Base-by-base conservation (phyloP, 2,113 vertebrate genomes). In the Cyanistes caeruleus region DNA sequence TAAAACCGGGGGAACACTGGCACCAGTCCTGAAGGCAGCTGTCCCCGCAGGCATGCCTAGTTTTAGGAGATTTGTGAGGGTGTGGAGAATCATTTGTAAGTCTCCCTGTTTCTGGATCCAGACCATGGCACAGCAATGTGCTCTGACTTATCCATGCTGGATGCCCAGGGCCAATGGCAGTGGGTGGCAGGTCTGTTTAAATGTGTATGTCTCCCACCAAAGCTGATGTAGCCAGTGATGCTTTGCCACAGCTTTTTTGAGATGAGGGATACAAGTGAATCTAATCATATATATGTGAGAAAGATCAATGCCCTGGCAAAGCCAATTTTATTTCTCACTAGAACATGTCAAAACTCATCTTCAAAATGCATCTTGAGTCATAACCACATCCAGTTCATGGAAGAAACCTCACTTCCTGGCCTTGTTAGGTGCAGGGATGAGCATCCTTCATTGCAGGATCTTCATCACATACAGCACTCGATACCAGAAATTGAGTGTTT, bases 341-440 rank as follows among this genome's bases (percentile, higher is more conserved):
- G 55, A 89, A 82, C 13, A 37, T 51, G 60, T 75, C 52, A 82
- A 81, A 87, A 74, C 22, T 65, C 20, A 30, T 62, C n/a, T 77
- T 77, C 49, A 58, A 60, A 93, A 84, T 5, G 9, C 25, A 78
- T 65, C 69, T 68, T 74, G 64, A 94, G 19, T 69, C n/a, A 67
- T 43, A 91, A 90, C 10, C 2, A 8, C 43, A 20, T 67, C 11
- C 11, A 16, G 5, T 43, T 28, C 64, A 63, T 30, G 12, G 58
- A 30, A 95, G 55, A 33, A 82, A 68, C 49, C 33, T 44, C 0
- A 0, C 24, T 72, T 46, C 18, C 25, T 1, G 1, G 51, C 30
- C 23, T 91, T 4, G 1, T 20, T 4, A 1, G 14, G n/a, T 20
- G 5, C 64, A 77, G 49, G 53, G 30, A 59, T 31, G 21, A 76